A percentile compares a stretch with the other conserved stretches of the same genome.
Evolutionary conservation across 2,113 vertebrate genomes (phyloP).

Genomic region (Danionella cerebrum): DNA sequence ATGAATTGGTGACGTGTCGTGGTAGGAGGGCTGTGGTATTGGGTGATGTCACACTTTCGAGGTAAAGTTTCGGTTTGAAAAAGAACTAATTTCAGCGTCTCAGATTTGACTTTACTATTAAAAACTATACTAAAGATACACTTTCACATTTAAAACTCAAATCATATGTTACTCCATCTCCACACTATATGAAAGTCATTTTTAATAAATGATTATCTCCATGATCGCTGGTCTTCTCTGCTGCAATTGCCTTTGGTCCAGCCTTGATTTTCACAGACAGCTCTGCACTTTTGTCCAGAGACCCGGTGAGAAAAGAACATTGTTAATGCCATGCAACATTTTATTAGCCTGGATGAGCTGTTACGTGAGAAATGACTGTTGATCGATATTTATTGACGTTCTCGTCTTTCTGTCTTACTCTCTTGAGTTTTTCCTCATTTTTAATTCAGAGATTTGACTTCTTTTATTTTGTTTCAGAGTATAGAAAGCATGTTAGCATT

Average conservation of each 20-base stretch:
- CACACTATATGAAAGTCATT: no score
- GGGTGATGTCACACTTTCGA: no score
- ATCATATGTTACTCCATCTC: no score
- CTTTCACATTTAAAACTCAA: no score
- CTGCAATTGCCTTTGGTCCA: neutral
- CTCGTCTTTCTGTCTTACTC: neutral
- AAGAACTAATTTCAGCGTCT: no score
- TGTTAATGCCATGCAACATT: slow-evolving; percentile 16
- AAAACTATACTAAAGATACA: no score
- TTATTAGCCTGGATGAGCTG: slow-evolving; percentile 12
- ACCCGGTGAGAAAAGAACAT: slow-evolving; percentile 24
- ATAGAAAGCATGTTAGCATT: no score
- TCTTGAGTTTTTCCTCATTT: neutral
- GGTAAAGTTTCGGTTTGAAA: no score
- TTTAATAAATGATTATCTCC: neutral
- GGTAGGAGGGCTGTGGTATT: no score
- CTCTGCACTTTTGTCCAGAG: slow-evolving; percentile 29
- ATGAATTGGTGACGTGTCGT: no score
- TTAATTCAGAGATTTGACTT: neutral
- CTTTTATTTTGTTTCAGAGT: no score
- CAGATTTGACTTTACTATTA: no score
- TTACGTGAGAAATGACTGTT: slow-evolving; percentile 29
- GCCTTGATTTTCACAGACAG: slow-evolving; percentile 21
- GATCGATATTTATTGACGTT: slow-evolving; percentile 45
- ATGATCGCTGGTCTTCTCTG: neutral